Percentiles rank a stretch among this genome's conserved stretches.
phyloP scores from a whole-genome alignment of 2,113 vertebrate genomes.

The Clarias macrocephalus region DNA sequence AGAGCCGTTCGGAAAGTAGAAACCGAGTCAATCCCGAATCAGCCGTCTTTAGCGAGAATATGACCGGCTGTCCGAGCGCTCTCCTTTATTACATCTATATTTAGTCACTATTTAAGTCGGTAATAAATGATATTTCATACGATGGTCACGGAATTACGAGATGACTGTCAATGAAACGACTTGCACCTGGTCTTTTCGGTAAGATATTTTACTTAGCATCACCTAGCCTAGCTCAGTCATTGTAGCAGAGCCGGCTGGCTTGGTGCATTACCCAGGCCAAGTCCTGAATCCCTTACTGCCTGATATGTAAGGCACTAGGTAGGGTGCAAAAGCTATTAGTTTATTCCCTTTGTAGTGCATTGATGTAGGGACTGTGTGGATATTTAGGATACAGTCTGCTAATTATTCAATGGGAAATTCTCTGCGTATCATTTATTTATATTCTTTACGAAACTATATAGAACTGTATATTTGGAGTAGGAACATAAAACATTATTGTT shows the following conservation, averaged over 20 bases:
- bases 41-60: not conserved
- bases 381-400: not conserved
- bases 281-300: not conserved
- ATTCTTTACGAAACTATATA: not conserved
- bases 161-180: conserved; percentile 40
- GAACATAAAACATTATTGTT: not conserved
- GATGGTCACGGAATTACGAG: conserved; percentile 5
- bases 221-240: not conserved
- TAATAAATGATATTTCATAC: not conserved
- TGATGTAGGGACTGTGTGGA: not conserved
- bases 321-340: not conserved
- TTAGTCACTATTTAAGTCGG: not conserved
- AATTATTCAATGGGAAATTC: not conserved
- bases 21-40: conserved; percentile 18
- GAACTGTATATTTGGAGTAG: not conserved
- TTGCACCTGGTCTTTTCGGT: conserved; percentile 47
- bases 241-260: not conserved
- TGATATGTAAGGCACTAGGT: not conserved
- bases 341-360: too few species aligned
- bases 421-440: not conserved
- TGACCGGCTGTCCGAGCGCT: conserved; percentile 7
- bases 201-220: conserved; percentile 28
- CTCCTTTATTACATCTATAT: not conserved
- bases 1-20: not conserved
- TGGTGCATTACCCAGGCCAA: not conserved